A percentile compares a stretch with the other conserved stretches of the same genome.
These are phyloP conservation scores for Enteromius treurensis DNA, from an alignment of 2,797 vertebrate species.

Conservation along the genomic window DNA sequence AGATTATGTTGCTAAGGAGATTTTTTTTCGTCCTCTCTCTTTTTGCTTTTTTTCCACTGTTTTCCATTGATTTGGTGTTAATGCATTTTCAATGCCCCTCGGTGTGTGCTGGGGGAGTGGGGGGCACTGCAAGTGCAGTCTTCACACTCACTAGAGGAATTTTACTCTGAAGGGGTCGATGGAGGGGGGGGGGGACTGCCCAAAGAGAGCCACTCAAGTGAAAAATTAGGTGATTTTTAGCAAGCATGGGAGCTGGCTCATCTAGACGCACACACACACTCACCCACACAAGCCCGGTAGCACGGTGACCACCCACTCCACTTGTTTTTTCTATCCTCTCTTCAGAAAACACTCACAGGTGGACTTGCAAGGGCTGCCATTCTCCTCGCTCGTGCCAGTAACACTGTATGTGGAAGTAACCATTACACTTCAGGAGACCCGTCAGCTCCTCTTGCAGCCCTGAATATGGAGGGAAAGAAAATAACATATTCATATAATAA, in stretches of 20 bases:
- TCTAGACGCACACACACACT: conserved; percentile 56
- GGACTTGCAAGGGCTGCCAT: conserved; percentile 26
- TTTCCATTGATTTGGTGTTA: conserved; percentile 99
- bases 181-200: conserved; percentile 86
- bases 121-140: conserved; percentile 81
- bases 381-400: conserved; percentile 30
- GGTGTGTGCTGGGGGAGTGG: conserved; percentile 92
- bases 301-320: conserved; percentile 59
- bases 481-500: not conserved
- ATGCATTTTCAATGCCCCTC: conserved; percentile 99
- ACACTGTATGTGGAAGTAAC: conserved; percentile 41
- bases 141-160: conserved; percentile 90
- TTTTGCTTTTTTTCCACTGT: conserved; percentile 85
- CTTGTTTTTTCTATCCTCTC: conserved; percentile 46
- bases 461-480: conserved; percentile 7
- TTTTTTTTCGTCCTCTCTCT: conserved; percentile 72
- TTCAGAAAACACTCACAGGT: conserved; percentile 50
- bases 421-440: conserved; percentile 32
- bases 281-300: conserved; percentile 48
- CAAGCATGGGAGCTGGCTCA: conserved; percentile 77
- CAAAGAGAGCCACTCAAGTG: conserved; percentile 99
- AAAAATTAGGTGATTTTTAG: conserved; percentile 97
- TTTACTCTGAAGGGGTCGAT: conserved; percentile 91
- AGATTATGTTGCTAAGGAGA: conserved; percentile 99
- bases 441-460: not conserved